phyloP scores from a whole-genome alignment of 2,888 invertebrate genomes.

The Allophyes oxyacanthae region DNA sequence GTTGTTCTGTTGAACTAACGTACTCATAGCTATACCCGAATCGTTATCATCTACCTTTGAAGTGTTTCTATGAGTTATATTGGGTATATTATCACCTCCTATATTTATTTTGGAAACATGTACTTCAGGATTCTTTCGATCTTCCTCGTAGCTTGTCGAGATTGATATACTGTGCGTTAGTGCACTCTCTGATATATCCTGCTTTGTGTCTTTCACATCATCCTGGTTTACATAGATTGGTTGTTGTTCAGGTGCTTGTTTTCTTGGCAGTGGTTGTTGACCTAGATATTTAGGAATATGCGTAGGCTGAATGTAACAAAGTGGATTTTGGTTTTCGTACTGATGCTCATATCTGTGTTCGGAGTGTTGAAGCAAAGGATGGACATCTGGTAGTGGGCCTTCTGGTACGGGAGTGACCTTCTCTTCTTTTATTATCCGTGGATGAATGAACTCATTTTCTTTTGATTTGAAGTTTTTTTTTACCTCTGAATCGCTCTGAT shows the following conservation, averaged over 20 bases:
- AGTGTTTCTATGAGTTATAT: constrained; percentile 66
- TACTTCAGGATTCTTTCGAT: constrained; percentile 82
- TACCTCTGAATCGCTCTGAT: constrained; percentile 81
- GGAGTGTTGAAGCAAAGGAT: constrained; percentile 93
- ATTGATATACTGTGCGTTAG: constrained; percentile 83
- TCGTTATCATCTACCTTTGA: constrained; percentile 92
- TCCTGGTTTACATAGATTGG: constrained; percentile 87
- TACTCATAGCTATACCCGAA: constrained; percentile 94
- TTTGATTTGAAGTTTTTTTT: constrained; percentile 89
- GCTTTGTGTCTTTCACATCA: constrained; percentile 73
- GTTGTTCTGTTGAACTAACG: constrained; percentile 86
- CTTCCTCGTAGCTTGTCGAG: constrained; percentile 81
- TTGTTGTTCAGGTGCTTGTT: constrained; percentile 76
- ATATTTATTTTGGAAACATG: constrained; percentile 89
- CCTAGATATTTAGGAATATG: constrained; percentile 91
- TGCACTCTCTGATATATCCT: constrained; percentile 81
- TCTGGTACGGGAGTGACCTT: constrained; percentile 85
- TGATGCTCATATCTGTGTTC: constrained; percentile 93
- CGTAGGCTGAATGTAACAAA: constrained; percentile 88
- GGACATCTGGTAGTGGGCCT: constrained; percentile 85
- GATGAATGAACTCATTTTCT: constrained; percentile 88
- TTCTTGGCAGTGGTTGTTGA: constrained; percentile 80
- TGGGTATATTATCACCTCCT: constrained; percentile 73
- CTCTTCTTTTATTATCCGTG: constrained; percentile 83
- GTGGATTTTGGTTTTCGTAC: constrained; percentile 87